Percentiles rank a stretch among this genome's conserved stretches.
Conservation (phyloP, 2,113 vertebrate genomes). For the Gymnobelideus leadbeateri region DNA sequence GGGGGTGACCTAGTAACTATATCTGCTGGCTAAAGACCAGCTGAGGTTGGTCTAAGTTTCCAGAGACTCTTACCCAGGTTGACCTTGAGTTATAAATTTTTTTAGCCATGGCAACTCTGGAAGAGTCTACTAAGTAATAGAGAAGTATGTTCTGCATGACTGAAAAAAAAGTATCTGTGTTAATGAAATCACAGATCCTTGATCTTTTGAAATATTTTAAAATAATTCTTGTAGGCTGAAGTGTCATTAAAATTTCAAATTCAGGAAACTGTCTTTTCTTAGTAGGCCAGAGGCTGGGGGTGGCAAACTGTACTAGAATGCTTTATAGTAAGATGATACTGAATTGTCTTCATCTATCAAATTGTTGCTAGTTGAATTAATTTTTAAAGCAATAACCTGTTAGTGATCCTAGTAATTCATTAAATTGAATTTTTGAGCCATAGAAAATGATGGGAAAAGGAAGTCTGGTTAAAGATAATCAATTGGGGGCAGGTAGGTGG, state of each 20-base stretch:
- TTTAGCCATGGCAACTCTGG: background rate
- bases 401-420: conserved; percentile 12
- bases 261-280: background rate
- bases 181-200: background rate
- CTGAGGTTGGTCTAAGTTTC: background rate
- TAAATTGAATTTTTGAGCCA: conserved; percentile 31
- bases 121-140: background rate
- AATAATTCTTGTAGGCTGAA: background rate
- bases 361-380: background rate
- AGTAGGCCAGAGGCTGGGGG: background rate
- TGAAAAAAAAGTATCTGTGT: background rate
- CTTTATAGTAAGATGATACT: conserved; percentile 3
- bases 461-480: background rate
- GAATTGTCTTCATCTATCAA: conserved; percentile 21
- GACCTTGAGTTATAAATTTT: background rate
- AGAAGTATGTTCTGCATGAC: background rate
- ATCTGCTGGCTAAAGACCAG: conserved; percentile 8
- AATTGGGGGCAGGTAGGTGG: background rate
- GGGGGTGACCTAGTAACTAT: background rate
- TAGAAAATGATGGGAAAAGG: background rate
- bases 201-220: background rate
- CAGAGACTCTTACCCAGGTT: background rate
- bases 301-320: background rate
- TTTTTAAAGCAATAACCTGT: conserved; percentile 30
- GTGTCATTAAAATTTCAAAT: background rate